Conservation (phyloP, 2,797 vertebrate species). For the Coregonus ussuriensis region DNA sequence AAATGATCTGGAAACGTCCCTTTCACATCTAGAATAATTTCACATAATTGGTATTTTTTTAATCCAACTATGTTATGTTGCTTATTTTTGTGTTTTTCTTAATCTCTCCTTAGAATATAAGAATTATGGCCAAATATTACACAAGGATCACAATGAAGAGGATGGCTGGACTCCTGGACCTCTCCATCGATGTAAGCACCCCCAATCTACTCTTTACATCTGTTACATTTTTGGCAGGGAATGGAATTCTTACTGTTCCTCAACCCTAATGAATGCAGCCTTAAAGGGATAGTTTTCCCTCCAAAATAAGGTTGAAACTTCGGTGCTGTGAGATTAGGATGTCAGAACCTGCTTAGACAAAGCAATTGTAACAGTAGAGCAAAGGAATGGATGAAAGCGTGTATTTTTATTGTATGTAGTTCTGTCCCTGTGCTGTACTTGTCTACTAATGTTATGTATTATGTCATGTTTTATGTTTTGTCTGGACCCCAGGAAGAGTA, state of each 20-base stretch:
- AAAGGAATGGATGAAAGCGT: no score
- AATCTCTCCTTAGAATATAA: conserved; percentile 86
- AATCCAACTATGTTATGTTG: conserved; percentile 12
- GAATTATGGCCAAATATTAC: conserved; percentile 99
- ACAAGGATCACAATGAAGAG: conserved; percentile 98
- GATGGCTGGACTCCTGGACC: conserved; percentile 94
- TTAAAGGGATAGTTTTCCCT: background rate
- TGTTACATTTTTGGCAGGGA: background rate
- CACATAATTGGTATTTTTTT: background rate
- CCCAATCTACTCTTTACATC: background rate
- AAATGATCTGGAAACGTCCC: background rate
- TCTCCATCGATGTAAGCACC: conserved; percentile 90
- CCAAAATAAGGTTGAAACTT: background rate
- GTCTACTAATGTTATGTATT: no score
- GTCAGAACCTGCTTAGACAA: no score
- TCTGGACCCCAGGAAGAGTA: no score
- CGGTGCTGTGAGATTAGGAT: no score
- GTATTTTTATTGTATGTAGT: no score
- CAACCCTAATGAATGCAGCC: background rate
- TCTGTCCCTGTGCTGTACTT: no score
- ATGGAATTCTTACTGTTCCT: background rate
- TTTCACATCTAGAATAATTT: background rate
- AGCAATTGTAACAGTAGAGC: no score
- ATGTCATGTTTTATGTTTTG: no score
- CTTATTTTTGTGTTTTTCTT: conserved; percentile 15